Percentiles rank a stretch among this genome's conserved stretches.
Conservation (phyloP, 2,113 vertebrate species). For the Haplochromis vanheusdeni region DNA sequence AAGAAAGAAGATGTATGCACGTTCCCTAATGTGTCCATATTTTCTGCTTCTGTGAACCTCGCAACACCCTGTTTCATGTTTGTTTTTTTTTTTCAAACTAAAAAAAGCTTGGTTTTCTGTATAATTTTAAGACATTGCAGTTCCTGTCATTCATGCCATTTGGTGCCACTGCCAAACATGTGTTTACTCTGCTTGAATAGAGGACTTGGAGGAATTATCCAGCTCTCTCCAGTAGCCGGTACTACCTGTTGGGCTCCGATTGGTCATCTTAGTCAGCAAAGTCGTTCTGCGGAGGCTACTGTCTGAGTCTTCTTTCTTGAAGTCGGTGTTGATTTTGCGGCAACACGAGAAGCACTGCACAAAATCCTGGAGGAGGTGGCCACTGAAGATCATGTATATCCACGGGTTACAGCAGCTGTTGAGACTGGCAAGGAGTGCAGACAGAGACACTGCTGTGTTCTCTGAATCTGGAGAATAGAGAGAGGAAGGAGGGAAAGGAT, state of each 20-base stretch:
- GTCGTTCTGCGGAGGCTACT: constrained; percentile 82
- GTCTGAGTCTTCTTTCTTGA: constrained; percentile 87
- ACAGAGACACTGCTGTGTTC: constrained; percentile 83
- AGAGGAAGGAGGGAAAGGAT: neutral
- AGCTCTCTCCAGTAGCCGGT: constrained; percentile 75
- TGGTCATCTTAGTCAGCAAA: constrained; percentile 76
- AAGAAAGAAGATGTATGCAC: neutral
- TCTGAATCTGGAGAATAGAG: constrained; percentile 78
- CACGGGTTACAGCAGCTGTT: constrained; percentile 98
- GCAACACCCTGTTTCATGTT: neutral
- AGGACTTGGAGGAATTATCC: constrained; percentile 67
- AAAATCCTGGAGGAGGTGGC: constrained; percentile 91
- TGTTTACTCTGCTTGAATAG: constrained; percentile 67
- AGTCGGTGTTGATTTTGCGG: constrained; percentile 57
- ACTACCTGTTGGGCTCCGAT: constrained; percentile 80
- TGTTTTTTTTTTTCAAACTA: neutral
- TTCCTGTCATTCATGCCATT: neutral
- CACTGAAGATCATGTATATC: constrained; percentile 99
- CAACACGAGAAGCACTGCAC: constrained; percentile 80
- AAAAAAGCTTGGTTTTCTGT: neutral
- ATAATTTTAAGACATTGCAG: neutral
- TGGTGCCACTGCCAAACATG: neutral
- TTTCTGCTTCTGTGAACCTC: neutral
- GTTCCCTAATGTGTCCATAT: neutral
- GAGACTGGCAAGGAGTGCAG: constrained; percentile 86